phyloP scores from a whole-genome alignment of 2,888 invertebrate genomes.

The Aleiodes testaceus region DNA sequence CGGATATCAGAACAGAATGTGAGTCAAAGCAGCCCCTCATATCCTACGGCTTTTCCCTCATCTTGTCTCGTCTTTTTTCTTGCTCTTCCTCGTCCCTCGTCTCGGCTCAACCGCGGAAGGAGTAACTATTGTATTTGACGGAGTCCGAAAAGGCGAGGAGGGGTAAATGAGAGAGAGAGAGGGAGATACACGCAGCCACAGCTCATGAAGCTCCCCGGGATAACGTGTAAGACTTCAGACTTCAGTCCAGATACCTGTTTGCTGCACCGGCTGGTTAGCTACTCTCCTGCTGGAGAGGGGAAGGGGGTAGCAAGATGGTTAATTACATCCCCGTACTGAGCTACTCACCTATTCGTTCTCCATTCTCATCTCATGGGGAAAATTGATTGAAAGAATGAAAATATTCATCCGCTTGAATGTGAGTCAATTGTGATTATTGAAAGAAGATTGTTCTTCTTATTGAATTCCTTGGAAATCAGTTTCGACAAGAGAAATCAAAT shows the following conservation, averaged over 20 bases:
- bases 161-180: neutral
- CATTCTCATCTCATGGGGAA: too few species aligned
- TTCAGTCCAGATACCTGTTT: slow-evolving; percentile 71
- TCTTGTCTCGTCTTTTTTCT: slow-evolving; percentile 29
- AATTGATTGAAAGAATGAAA: too few species aligned
- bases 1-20: slow-evolving; percentile 67
- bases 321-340: slow-evolving; percentile 67
- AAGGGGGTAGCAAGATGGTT: slow-evolving; percentile 72
- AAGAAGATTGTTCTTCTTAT: too few species aligned
- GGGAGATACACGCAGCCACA: slow-evolving; percentile 4
- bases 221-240: slow-evolving; percentile 66
- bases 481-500: too few species aligned
- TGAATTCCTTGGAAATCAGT: too few species aligned
- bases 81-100: slow-evolving; percentile 42
- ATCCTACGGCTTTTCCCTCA: slow-evolving; percentile 60
- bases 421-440: too few species aligned
- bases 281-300: slow-evolving; percentile 41
- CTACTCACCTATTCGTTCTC: slow-evolving; percentile 30
- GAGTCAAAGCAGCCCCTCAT: slow-evolving; percentile 71
- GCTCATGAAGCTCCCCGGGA: slow-evolving; percentile 26
- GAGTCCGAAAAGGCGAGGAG: too few species aligned
- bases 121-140: neutral
- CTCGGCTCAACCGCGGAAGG: slow-evolving; percentile 44
- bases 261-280: slow-evolving; percentile 69
- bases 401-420: too few species aligned